Conservation (phyloP, 1,140 invertebrate species). For the Formica exsecta region DNA sequence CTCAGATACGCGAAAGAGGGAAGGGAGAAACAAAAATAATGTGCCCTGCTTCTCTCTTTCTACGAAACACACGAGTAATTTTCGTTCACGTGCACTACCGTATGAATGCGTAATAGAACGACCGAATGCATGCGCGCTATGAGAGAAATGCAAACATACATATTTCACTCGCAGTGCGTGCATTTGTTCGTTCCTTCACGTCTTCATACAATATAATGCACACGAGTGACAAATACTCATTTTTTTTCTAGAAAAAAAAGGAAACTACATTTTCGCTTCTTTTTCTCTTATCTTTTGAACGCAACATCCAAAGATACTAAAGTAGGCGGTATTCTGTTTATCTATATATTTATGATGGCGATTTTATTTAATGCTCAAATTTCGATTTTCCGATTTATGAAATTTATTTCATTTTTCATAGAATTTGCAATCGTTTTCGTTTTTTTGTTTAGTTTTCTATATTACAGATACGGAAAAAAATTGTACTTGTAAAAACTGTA, state of each 20-base stretch:
- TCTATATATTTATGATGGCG: not conserved
- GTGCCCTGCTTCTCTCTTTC: not conserved
- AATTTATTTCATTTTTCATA: not conserved
- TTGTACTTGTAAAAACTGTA: too few relatives aligned
- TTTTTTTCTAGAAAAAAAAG: not conserved
- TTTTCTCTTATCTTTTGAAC: not conserved
- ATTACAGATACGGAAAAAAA: not conserved
- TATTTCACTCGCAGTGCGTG: slow-evolving; percentile 48
- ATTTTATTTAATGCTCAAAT: not conserved
- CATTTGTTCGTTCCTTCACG: slow-evolving; percentile 31
- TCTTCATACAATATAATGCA: slow-evolving; percentile 26
- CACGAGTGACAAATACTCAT: slow-evolving; percentile 22
- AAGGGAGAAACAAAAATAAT: slow-evolving; percentile 16
- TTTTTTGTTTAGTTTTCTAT: not conserved
- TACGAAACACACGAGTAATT: slow-evolving; percentile 30
- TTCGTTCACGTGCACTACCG: slow-evolving; percentile 30
- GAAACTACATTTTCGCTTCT: not conserved
- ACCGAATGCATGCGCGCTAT: slow-evolving; percentile 41
- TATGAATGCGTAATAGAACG: slow-evolving; percentile 56
- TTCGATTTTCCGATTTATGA: not conserved
- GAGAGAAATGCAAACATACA: slow-evolving; percentile 49
- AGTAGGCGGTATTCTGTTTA: not conserved
- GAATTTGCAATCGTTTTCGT: not conserved
- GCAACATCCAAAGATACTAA: not conserved
- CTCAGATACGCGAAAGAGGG: not conserved